phyloP scores from a whole-genome alignment of 1,140 invertebrate species.

The Caenorhabditis remanei region DNA sequence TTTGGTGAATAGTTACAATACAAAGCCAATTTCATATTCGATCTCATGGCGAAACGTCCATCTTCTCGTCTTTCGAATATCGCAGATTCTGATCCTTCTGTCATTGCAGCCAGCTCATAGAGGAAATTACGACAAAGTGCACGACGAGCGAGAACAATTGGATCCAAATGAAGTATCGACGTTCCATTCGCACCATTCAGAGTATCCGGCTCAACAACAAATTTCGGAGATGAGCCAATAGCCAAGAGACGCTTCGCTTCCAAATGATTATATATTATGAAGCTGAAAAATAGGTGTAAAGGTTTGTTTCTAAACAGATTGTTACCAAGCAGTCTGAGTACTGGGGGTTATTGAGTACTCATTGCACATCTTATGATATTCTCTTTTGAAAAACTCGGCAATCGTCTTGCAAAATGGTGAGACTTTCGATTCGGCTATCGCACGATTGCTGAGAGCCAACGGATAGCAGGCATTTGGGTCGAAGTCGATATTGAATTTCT shows the following conservation, averaged over 20 bases:
- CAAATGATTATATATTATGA: slow-evolving; percentile 4
- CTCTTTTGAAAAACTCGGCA: slow-evolving; percentile 24
- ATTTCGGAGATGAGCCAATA: background rate
- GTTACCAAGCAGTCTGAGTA: slow-evolving; percentile 10
- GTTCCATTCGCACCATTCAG: slow-evolving; percentile 16
- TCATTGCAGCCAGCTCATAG: background rate
- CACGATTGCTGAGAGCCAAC: background rate
- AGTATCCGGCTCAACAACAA: background rate
- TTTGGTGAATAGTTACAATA: slow-evolving; percentile 32
- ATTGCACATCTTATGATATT: background rate
- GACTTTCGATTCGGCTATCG: background rate
- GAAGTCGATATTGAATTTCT: slow-evolving; percentile 38
- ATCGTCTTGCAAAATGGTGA: slow-evolving; percentile 19
- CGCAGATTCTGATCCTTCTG: background rate
- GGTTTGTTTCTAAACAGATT: background rate
- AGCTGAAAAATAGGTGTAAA: slow-evolving; percentile 30
- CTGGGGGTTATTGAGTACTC: background rate
- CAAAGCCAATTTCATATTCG: slow-evolving; percentile 15
- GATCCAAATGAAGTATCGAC: slow-evolving; percentile 2
- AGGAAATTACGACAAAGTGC: background rate
- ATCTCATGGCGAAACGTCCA: background rate
- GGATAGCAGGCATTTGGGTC: background rate
- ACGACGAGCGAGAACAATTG: slow-evolving; percentile 57
- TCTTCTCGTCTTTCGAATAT: slow-evolving; percentile 26
- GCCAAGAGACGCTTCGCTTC: slow-evolving; percentile 44